These are phyloP conservation scores for Nanger granti DNA, from an alignment of 2,113 vertebrate species.

Conservation along the genomic window DNA sequence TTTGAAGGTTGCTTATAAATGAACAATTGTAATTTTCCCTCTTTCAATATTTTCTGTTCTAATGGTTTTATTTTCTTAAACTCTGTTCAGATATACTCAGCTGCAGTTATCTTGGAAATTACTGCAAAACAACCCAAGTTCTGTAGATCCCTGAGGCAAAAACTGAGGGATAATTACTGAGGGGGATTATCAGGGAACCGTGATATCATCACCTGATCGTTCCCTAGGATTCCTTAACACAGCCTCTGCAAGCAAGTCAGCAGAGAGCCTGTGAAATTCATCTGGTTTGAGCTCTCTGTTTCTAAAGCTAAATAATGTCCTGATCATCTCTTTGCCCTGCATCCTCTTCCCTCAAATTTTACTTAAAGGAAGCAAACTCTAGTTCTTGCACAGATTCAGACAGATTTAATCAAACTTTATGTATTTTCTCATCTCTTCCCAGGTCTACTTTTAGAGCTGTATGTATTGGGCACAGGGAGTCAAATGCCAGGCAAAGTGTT, in stretches of 20 bases:
- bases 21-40: constrained; percentile 7
- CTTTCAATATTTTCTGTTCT: constrained; percentile 1
- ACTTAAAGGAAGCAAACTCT: constrained; percentile 10
- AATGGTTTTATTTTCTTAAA: neutral
- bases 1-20: neutral
- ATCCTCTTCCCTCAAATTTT: neutral
- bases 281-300: neutral
- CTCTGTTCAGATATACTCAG: constrained; percentile 1
- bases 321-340: neutral
- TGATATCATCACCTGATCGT: neutral
- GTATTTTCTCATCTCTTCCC: neutral
- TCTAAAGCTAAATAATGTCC: constrained; percentile 13
- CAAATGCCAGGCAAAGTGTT: neutral
- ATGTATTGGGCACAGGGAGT: neutral
- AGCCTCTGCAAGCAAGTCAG: neutral
- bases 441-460: neutral
- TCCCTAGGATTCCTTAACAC: neutral
- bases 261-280: neutral
- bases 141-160: constrained; percentile 21
- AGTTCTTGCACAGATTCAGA: neutral
- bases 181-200: neutral
- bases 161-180: constrained; percentile 16
- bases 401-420: neutral
- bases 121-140: constrained; percentile 27
- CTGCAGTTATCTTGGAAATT: constrained; percentile 26